These are phyloP conservation scores for Psylliodes chrysocephalus DNA, from an alignment of 2,888 invertebrate genomes.

Conservation along the genomic window DNA sequence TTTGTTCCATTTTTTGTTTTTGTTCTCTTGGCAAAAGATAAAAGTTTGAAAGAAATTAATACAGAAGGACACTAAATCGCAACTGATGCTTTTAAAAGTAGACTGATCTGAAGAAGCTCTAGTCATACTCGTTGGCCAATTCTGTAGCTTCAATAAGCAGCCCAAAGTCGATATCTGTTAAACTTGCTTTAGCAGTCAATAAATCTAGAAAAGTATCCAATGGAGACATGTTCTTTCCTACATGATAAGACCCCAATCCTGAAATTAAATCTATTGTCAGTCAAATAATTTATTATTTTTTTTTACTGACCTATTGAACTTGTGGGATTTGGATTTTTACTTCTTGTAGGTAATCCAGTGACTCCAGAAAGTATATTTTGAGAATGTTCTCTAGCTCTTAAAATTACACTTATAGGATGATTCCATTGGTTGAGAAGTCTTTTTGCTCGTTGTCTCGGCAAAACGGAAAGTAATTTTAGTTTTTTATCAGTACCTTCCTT, in stretches of 20 bases:
- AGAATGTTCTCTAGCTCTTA: constrained; percentile 85
- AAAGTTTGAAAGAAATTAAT: too few species aligned
- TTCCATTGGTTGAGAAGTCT: constrained; percentile 82
- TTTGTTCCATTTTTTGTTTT: too few species aligned
- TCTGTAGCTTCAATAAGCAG: constrained; percentile 86
- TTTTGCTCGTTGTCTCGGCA: constrained; percentile 82
- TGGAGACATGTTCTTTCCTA: constrained; percentile 79
- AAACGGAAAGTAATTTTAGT: constrained; percentile 76
- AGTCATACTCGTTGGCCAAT: constrained; percentile 62
- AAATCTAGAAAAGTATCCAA: constrained; percentile 86
- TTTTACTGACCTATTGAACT: constrained; percentile 38
- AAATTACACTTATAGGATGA: constrained; percentile 79
- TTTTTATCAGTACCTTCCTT: constrained; percentile 74
- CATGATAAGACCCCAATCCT: constrained; percentile 79
- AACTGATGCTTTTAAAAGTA: too few species aligned
- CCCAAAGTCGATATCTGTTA: constrained; percentile 86
- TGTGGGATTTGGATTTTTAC: constrained; percentile 50
- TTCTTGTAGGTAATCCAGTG: constrained; percentile 62
- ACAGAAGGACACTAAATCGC: too few species aligned
- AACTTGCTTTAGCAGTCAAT: constrained; percentile 86
- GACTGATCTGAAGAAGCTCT: too few species aligned
- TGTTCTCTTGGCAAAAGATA: too few species aligned
- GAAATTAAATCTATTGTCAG: constrained; percentile 48
- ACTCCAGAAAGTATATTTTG: constrained; percentile 82
- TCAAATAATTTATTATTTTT: background rate